Percentiles rank a stretch among this genome's conserved stretches.
phyloP scores from a whole-genome alignment of 2,888 invertebrate genomes.

The Apamea anceps region DNA sequence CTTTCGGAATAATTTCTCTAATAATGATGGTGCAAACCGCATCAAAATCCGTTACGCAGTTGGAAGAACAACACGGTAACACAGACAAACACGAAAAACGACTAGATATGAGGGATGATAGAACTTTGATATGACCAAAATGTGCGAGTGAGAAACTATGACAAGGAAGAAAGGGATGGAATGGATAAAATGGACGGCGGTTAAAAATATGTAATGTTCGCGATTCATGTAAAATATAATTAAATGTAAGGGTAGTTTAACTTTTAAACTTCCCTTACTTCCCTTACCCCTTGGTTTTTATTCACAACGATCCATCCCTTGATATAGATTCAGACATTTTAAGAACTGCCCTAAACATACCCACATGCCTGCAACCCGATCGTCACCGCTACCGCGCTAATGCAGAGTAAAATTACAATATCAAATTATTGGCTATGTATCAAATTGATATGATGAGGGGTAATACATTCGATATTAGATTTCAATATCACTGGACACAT shows the following conservation, averaged over 20 bases:
- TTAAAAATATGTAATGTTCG: no score
- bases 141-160: no score
- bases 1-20: not conserved
- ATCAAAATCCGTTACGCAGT: not conserved
- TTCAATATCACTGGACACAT: slow-evolving; percentile 51
- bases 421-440: slow-evolving; percentile 66
- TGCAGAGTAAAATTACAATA: slow-evolving; percentile 69
- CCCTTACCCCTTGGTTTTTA: not conserved
- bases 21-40: not conserved
- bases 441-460: slow-evolving; percentile 58
- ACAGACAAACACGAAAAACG: not conserved
- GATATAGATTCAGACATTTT: slow-evolving; percentile 18
- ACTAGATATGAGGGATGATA: not conserved
- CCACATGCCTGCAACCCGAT: slow-evolving; percentile 29
- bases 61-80: not conserved
- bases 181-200: no score
- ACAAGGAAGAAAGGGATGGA: no score
- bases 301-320: not conserved
- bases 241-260: not conserved
- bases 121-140: no score
- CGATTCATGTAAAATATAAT: no score
- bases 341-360: not conserved
- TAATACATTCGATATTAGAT: slow-evolving; percentile 60
- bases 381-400: slow-evolving; percentile 54
- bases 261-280: no score